phyloP scores from a whole-genome alignment of 92 coral and sea anemone species.

The Meandrina meandrites region DNA sequence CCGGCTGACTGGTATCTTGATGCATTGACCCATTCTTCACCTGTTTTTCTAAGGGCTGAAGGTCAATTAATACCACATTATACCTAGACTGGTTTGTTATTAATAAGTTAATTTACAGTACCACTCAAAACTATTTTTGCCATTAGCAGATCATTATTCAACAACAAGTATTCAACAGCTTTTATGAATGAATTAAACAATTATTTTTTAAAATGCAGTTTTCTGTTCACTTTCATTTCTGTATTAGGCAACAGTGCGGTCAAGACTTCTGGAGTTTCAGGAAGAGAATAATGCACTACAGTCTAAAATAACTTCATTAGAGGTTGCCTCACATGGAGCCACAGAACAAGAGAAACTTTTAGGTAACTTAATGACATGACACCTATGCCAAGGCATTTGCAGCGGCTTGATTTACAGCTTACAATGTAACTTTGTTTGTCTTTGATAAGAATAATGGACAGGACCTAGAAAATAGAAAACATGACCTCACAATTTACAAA shows the following conservation, averaged over 20 bases:
- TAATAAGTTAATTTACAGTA: too few relatives aligned
- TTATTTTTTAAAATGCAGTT: neutral
- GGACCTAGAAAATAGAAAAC: too few relatives aligned
- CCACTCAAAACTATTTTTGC: neutral
- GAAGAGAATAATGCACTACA: constrained; percentile 82
- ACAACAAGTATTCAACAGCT: neutral
- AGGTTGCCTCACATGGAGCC: constrained; percentile 68
- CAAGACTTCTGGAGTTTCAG: constrained; percentile 67
- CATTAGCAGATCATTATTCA: neutral
- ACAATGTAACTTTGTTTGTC: too few relatives aligned
- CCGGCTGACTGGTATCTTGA: too few relatives aligned
- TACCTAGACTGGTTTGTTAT: too few relatives aligned
- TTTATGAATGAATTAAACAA: neutral
- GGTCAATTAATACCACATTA: too few relatives aligned
- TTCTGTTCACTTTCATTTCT: neutral
- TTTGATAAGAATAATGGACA: too few relatives aligned
- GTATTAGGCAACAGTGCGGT: constrained; percentile 64
- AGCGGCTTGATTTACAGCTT: too few relatives aligned
- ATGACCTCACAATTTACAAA: too few relatives aligned
- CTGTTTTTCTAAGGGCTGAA: neutral
- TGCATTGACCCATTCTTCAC: neutral
- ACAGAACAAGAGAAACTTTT: constrained; percentile 79
- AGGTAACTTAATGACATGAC: constrained; percentile 53
- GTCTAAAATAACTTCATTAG: constrained; percentile 72
- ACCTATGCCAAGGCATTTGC: too few relatives aligned